Percentiles rank a stretch among this genome's conserved stretches.
Evolutionary conservation across 2,797 vertebrate genomes (phyloP).

Genomic region (Melanotaenia maccullochi): DNA sequence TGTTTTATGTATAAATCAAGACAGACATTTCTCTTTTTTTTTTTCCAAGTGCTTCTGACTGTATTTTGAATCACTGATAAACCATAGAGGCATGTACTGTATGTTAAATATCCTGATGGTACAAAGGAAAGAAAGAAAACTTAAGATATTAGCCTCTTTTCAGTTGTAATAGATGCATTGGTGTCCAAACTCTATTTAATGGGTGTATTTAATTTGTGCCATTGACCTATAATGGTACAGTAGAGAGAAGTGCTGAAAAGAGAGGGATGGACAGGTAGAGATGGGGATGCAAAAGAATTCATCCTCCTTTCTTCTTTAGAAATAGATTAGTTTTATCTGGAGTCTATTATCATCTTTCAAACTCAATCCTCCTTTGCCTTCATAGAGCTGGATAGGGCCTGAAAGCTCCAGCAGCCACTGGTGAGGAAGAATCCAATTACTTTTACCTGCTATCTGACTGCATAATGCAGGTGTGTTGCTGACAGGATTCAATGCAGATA

Average conservation of each 20-base stretch:
- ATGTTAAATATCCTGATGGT: slow-evolving; percentile 13
- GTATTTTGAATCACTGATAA: slow-evolving; percentile 3
- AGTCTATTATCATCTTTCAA: slow-evolving; percentile 78
- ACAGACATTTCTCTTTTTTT: background rate
- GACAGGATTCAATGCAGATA: slow-evolving; percentile 37
- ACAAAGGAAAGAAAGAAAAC: slow-evolving; percentile 14
- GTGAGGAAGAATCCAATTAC: slow-evolving; percentile 56
- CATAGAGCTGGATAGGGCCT: slow-evolving; percentile 56
- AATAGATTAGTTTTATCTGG: slow-evolving; percentile 75
- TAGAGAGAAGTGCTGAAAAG: slow-evolving; percentile 31
- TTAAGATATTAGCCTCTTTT: slow-evolving; percentile 10
- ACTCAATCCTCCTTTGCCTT: slow-evolving; percentile 67
- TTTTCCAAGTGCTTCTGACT: slow-evolving; percentile 8
- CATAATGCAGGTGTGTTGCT: slow-evolving; percentile 23
- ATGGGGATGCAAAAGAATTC: slow-evolving; percentile 47
- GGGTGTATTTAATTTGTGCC: slow-evolving; percentile 49
- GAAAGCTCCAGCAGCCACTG: slow-evolving; percentile 59
- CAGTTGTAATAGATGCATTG: slow-evolving; percentile 20
- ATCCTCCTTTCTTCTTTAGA: slow-evolving; percentile 65
- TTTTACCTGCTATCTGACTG: slow-evolving; percentile 46
- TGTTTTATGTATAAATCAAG: background rate
- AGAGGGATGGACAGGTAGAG: slow-evolving; percentile 38
- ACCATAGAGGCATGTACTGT: background rate
- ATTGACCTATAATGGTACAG: slow-evolving; percentile 43
- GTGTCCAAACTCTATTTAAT: slow-evolving; percentile 50